Base-by-base conservation (phyloP, 2,888 invertebrate species). In the Cordilura impudica region DNA sequence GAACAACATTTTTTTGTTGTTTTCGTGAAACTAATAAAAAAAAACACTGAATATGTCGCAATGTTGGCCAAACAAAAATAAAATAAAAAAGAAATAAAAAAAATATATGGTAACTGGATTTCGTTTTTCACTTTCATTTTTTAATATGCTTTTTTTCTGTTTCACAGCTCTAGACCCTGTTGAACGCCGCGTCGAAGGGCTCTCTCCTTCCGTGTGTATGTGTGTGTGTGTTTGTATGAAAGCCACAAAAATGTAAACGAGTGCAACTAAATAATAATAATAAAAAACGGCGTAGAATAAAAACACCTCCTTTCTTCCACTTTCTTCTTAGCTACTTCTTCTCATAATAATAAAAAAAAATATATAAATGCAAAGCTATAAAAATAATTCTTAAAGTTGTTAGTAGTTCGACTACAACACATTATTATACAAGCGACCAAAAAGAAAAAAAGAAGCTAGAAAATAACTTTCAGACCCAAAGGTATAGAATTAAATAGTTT, bases 401-500 rank as follows among this genome's bases (percentile, higher is more conserved):
- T 47, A 58, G 4, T 39, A 39, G 35, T 39, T 39, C n/a, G 35
- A 39, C 35, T 39, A n/a, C 4, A 39, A 39, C 4, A 39, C 12
- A 35, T 35, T 35, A 35, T 35, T 12, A n/a, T n/a, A 12, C 39
- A 7, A 63, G 56, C 61, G 49, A 63, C 58, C 60, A 45, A 23
- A 23, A 23, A 14, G 10, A 29, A 16, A 39, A n/a, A 23, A 23
- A 49, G 35, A 21, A 16, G 45, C n/a, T 45, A 21, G 53, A 39
- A 45, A 19, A 19, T 43, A 75, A 75, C 75, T 75, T 75, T 70
- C 54, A 75, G 79, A 79, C 67, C 79, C 79, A 49, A 81, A 86
- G 84, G 84, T 85, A 83, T 82, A 84, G 83, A 83, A 84, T 83
- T 84, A 84, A 86, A 86, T 84, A 85, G 83, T 84, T 86, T 85